These are phyloP conservation scores for Proteles cristata DNA, from an alignment of 2,113 vertebrate species.

Conservation along the genomic window DNA sequence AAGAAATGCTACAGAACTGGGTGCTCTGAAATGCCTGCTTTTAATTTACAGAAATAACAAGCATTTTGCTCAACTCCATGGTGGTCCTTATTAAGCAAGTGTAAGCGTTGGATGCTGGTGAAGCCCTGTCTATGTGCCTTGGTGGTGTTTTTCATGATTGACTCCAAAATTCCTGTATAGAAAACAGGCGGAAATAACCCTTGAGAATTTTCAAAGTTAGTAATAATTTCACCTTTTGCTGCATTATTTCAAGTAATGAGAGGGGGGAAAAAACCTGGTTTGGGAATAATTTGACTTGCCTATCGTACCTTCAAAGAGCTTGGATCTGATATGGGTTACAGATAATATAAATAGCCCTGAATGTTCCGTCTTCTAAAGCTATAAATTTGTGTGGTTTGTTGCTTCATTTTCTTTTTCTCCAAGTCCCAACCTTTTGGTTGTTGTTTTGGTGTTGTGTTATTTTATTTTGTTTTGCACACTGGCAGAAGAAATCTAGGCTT, in stretches of 20 bases:
- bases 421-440: background rate
- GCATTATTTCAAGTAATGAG: background rate
- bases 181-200: slow-evolving; percentile 8
- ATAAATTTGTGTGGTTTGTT: background rate
- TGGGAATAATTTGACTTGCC: background rate
- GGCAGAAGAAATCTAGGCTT: background rate
- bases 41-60: slow-evolving; percentile 71
- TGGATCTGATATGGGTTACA: background rate
- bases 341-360: background rate
- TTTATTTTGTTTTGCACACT: background rate
- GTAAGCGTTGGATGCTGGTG: background rate
- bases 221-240: background rate
- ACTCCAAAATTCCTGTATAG: slow-evolving; percentile 11
- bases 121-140: background rate
- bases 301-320: background rate
- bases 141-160: background rate
- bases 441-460: background rate
- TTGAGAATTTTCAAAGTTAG: slow-evolving; percentile 41
- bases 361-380: background rate
- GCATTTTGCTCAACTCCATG: slow-evolving; percentile 16
- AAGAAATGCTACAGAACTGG: slow-evolving; percentile 43
- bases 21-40: slow-evolving; percentile 67
- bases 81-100: slow-evolving; percentile 62
- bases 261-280: background rate
- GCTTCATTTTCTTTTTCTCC: background rate